These are phyloP conservation scores for Palythoa grandiflora DNA, from an alignment of 92 coral and sea anemone genomes.

Conservation along the genomic window DNA sequence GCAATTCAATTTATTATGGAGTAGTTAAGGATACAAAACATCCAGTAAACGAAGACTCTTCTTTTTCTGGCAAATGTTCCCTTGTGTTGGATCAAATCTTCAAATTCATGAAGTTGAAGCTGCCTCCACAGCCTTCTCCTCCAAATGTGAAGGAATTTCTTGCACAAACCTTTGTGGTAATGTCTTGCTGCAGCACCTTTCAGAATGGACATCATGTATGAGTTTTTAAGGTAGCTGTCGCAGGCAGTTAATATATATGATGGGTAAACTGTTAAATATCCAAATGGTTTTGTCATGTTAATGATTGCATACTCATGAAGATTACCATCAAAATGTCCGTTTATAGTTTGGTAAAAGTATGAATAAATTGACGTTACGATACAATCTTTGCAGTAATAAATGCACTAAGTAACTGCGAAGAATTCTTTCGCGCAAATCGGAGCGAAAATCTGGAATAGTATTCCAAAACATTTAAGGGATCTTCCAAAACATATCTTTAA, in stretches of 20 bases:
- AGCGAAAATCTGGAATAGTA: too few species aligned
- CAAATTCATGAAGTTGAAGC: slow-evolving; percentile 78
- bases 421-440: too few species aligned
- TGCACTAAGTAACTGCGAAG: too few species aligned
- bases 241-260: neutral
- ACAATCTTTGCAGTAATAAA: too few species aligned
- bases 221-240: neutral
- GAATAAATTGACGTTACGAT: too few species aligned
- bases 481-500: too few species aligned
- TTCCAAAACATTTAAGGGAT: too few species aligned
- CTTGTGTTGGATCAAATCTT: slow-evolving; percentile 75
- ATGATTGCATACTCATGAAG: too few species aligned
- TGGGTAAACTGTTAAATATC: too few species aligned
- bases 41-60: slow-evolving; percentile 86
- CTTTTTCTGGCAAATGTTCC: slow-evolving; percentile 78
- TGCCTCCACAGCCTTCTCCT: slow-evolving; percentile 71
- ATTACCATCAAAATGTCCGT: too few species aligned
- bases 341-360: too few species aligned
- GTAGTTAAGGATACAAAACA: slow-evolving; percentile 80
- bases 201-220: neutral
- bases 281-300: too few species aligned
- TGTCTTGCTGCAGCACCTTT: slow-evolving; percentile 75
- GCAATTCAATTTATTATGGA: neutral
- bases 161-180: slow-evolving; percentile 32
- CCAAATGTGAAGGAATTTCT: slow-evolving; percentile 69